Conservation (phyloP, 2,888 invertebrate genomes). For the Tinea semifulvella region DNA sequence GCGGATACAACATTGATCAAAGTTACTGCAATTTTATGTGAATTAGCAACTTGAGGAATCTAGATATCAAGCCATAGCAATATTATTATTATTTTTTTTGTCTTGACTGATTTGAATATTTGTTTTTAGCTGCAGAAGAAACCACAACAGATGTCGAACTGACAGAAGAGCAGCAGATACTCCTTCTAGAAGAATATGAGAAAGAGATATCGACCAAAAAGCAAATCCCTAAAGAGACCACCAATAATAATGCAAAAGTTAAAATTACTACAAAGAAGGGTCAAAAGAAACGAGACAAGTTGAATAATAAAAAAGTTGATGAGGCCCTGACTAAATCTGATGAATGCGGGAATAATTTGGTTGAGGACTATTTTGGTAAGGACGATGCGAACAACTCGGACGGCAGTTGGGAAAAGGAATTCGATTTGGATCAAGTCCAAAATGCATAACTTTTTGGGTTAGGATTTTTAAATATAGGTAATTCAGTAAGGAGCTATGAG, state of each 20-base stretch:
- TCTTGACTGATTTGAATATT: neutral
- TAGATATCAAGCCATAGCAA: no score
- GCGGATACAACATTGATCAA: no score
- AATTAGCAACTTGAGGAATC: no score
- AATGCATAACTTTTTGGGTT: no score
- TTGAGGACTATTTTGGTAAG: slow-evolving; percentile 62
- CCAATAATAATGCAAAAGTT: slow-evolving; percentile 30
- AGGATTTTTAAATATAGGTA: no score
- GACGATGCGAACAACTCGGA: slow-evolving; percentile 63
- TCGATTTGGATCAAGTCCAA: slow-evolving; percentile 50
- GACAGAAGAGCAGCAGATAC: slow-evolving; percentile 75
- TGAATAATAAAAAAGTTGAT: slow-evolving; percentile 27
- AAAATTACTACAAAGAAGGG: slow-evolving; percentile 16
- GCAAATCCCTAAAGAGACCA: slow-evolving; percentile 46
- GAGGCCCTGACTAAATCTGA: slow-evolving; percentile 42
- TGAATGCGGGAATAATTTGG: slow-evolving; percentile 55
- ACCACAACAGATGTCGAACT: slow-evolving; percentile 72
- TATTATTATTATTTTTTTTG: neutral
- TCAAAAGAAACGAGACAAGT: slow-evolving; percentile 35
- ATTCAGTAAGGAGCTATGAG: no score
- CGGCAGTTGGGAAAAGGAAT: slow-evolving; percentile 70
- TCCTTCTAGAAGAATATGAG: slow-evolving; percentile 74
- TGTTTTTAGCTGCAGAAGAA: slow-evolving; percentile 61
- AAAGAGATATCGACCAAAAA: slow-evolving; percentile 65
- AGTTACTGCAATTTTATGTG: no score